Evolutionary conservation across 2,113 vertebrate species (phyloP), one percentile per base, ranked within the genome.

Genomic region (Etheostoma cragini): DNA sequence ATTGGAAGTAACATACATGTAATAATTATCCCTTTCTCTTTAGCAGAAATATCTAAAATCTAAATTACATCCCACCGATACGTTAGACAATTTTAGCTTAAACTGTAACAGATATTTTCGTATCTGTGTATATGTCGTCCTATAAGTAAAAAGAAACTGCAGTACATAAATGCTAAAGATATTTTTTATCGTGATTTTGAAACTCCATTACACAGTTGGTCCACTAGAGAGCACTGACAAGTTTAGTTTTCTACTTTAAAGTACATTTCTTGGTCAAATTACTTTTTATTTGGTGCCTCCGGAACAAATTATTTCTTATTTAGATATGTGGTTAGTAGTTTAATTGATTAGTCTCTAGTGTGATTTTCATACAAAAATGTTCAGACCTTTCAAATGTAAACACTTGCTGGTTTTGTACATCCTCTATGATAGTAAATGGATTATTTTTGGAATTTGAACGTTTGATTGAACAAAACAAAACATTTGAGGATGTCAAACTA

Each of bases 1-100:
- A 42, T 3, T 42, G 2, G 10, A 42, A 42, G 2, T 42, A 42
- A 42, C 10, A 10, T 11, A 42, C 0, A 0, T 0, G 0, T 30
- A 24, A 49, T 45, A 56, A 50, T 1, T 1, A 1, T 4, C 10
- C 6, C 0, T 17, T 57, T 16, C 45, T 19, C 45, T 38, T 0
- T 2, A 4, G 12, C 1, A 50, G 24, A 66, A 66, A 53, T 60
- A 21, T 33, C 22, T 33, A 46, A 46, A 63, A 33, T 50, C 5
- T 52, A 8, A 52, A 33, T 8, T 46, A 63, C n/a, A 61, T 7
- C 16, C 15, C 17, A 12, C 38, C 38, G 38, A 11, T 42, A 42
- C 2, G 8, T 42, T 8, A 42, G 38, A 8, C 38, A 10, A 11
- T 42, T 42, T 42, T 8, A 42, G 38, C 8, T 10, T 38, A 38